phyloP scores from a whole-genome alignment of 2,113 vertebrate genomes.

The Hemiscyllium ocellatum region DNA sequence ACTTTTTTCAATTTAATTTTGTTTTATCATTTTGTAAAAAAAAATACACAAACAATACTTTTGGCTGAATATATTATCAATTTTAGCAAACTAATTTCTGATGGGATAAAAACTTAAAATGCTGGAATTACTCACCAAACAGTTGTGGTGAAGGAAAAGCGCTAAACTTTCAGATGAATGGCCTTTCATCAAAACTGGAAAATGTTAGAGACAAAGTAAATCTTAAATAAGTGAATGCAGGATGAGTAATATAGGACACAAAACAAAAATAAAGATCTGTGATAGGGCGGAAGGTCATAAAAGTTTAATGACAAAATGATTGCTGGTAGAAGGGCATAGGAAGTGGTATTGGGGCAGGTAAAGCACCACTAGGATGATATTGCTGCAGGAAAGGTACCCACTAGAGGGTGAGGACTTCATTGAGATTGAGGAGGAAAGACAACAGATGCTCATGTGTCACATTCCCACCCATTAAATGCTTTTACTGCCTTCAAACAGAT shows the following conservation, averaged over 20 bases:
- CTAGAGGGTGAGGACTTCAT: too few relatives aligned
- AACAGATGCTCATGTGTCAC: neutral
- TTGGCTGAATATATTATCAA: neutral
- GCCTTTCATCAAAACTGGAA: neutral
- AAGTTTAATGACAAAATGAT: neutral
- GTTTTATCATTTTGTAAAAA: too few relatives aligned
- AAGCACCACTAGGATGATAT: neutral
- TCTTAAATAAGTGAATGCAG: too few relatives aligned
- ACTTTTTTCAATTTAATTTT: neutral
- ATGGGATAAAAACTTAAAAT: neutral
- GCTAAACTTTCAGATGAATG: neutral
- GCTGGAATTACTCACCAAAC: neutral
- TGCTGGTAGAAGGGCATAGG: neutral
- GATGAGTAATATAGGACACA: neutral
- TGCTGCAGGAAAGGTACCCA: too few relatives aligned
- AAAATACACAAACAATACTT: neutral
- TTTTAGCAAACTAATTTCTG: neutral
- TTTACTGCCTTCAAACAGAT: too few relatives aligned
- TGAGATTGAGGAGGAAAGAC: neutral
- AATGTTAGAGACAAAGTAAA: neutral
- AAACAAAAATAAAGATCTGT: neutral
- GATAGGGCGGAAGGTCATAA: neutral
- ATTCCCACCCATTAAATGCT: too few relatives aligned
- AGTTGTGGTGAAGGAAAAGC: neutral
- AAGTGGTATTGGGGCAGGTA: neutral